Conservation (phyloP, 2,888 invertebrate species). For the Andrena bucephala region DNA sequence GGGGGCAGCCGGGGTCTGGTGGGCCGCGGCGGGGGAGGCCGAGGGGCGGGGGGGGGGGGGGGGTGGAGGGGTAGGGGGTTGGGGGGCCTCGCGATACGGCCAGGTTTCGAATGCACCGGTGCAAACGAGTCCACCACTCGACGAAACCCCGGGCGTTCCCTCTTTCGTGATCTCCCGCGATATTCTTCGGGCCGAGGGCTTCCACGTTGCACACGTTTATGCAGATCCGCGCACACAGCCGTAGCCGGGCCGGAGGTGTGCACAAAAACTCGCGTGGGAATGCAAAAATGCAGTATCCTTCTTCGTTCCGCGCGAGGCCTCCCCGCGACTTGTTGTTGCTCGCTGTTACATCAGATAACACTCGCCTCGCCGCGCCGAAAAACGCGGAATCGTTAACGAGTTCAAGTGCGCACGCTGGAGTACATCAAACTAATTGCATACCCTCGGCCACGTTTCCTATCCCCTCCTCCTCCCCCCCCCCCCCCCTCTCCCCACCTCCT, state of each 20-base stretch:
- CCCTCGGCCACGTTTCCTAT: conserved; percentile 4
- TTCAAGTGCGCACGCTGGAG: conserved; percentile 33
- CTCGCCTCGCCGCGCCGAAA: conserved; percentile 11
- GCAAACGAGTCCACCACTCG: conserved; percentile 70
- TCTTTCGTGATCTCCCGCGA: conserved; percentile 73
- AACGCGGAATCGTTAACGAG: conserved; percentile 54
- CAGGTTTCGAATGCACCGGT: conserved; percentile 64
- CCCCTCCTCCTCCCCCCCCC: too few species aligned
- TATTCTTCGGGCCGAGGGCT: conserved; percentile 58
- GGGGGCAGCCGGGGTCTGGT: conserved; percentile 21
- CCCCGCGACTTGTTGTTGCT: conserved; percentile 6
- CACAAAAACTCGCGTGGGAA: conserved; percentile 65
- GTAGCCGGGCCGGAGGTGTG: conserved; percentile 18
- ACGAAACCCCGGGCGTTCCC: conserved; percentile 66
- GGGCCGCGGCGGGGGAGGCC: conserved; percentile 4
- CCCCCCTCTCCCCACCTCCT: not conserved
- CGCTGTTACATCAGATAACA: conserved; percentile 56
- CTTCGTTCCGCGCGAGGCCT: conserved; percentile 15
- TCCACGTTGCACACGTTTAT: conserved; percentile 59
- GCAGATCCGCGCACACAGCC: conserved; percentile 47
- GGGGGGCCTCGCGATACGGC: conserved; percentile 43
- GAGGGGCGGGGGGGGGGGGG: not conserved
- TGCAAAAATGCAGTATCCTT: conserved; percentile 49
- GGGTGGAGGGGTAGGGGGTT: too few species aligned
- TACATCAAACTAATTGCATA: conserved; percentile 44